Evolutionary conservation across 2,113 vertebrate species (phyloP).

Genomic region (Crypturellus undulatus): DNA sequence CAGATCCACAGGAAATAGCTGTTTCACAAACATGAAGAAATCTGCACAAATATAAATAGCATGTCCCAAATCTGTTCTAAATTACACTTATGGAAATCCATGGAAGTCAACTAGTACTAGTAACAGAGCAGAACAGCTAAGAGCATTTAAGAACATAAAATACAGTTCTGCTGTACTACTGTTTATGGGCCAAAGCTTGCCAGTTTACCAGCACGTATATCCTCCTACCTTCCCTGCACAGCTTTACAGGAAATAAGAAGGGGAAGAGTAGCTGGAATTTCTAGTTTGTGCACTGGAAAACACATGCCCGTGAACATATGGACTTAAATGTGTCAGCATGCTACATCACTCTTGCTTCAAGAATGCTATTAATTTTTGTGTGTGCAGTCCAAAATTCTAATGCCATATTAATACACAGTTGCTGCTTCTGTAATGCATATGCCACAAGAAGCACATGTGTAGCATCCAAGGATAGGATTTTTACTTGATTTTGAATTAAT

Average conservation of each 20-base stretch:
- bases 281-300: conserved; percentile 4
- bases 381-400: conserved; percentile 45
- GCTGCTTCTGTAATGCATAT: neutral
- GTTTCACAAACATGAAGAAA: conserved; percentile 46
- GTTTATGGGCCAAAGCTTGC: neutral
- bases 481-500: conserved; percentile 9
- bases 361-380: conserved; percentile 32
- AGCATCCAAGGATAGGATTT: neutral
- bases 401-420: conserved; percentile 21
- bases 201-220: neutral
- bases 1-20: conserved; percentile 40
- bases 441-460: neutral
- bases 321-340: conserved; percentile 43
- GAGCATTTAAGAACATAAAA: neutral
- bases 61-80: conserved; percentile 35
- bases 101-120: neutral
- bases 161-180: neutral
- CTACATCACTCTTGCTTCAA: conserved; percentile 28
- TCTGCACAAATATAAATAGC: conserved; percentile 27
- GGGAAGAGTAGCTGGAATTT: conserved; percentile 17
- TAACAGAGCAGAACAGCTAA: neutral
- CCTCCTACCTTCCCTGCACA: neutral
- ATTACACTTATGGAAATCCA: conserved; percentile 38
- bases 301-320: conserved; percentile 33
- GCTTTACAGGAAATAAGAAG: conserved; percentile 25